Evolutionary conservation across 2,113 vertebrate genomes (phyloP).

Genomic region (Calidris pugnax): DNA sequence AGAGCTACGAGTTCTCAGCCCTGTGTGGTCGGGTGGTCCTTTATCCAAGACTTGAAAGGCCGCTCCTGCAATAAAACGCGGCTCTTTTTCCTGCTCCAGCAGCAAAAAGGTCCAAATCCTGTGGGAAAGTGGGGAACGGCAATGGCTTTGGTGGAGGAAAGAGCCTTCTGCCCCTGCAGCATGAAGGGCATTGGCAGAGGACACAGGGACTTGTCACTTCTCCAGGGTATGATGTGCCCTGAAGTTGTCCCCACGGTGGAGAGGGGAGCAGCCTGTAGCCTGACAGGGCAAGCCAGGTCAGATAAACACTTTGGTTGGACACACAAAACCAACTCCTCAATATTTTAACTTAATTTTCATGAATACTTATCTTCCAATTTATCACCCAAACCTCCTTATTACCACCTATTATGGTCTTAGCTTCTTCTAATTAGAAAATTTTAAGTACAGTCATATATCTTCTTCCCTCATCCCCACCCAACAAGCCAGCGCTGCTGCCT

Average conservation of each 20-base stretch:
- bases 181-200: not conserved
- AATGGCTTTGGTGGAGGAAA: not conserved
- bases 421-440: not conserved
- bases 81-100: not conserved
- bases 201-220: rapidly evolving
- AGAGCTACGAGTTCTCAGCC: rapidly evolving
- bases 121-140: rapidly evolving
- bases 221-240: rapidly evolving
- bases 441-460: not conserved
- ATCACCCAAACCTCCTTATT: not conserved
- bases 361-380: not conserved
- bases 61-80: too few species aligned
- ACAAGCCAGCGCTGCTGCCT: not conserved
- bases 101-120: not conserved
- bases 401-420: not conserved
- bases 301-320: rapidly evolving
- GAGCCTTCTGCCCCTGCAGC: not conserved
- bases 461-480: too few species aligned
- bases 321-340: not conserved
- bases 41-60: too few species aligned
- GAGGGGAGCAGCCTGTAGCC: not conserved
- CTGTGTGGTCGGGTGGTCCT: not conserved
- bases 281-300: not conserved
- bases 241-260: rapidly evolving
- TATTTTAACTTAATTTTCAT: not conserved